A percentile compares a stretch with the other conserved stretches of the same genome.
Conservation (phyloP, 2,797 vertebrate species). For the Bradypodion ventrale region DNA sequence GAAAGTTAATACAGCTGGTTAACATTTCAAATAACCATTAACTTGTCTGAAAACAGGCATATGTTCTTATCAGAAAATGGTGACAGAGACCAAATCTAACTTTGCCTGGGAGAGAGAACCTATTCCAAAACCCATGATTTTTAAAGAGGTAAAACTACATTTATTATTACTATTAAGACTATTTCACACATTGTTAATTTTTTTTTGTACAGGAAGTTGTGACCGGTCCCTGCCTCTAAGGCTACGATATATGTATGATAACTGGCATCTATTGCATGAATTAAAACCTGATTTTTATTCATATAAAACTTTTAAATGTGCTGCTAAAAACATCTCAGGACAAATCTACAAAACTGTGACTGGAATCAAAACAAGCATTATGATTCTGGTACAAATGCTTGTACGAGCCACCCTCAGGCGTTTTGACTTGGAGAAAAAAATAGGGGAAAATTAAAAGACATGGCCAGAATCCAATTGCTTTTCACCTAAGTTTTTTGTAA, state of each 20-base stretch:
- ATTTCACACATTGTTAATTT: not conserved
- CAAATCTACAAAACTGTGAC: not conserved
- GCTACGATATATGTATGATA: not conserved
- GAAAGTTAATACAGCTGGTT: constrained; percentile 42
- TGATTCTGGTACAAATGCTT: too few relatives aligned
- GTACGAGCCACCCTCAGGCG: too few relatives aligned
- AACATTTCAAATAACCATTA: constrained; percentile 4
- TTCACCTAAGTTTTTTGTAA: too few relatives aligned
- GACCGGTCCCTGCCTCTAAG: too few relatives aligned
- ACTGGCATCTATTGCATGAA: too few relatives aligned
- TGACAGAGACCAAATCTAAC: not conserved
- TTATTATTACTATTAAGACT: not conserved
- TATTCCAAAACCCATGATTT: not conserved
- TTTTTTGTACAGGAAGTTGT: too few relatives aligned
- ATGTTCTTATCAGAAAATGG: constrained; percentile 12
- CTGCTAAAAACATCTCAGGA: not conserved
- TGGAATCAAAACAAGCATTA: not conserved
- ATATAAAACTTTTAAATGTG: not conserved
- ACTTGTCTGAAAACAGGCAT: not conserved
- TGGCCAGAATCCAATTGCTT: too few relatives aligned
- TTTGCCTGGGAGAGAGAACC: not conserved
- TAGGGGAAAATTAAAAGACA: too few relatives aligned
- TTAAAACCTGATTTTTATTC: not conserved
- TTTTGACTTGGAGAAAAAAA: too few relatives aligned
- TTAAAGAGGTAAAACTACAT: not conserved